Conservation (phyloP, 2,888 invertebrate genomes). For the Pristionchus mayeri region DNA sequence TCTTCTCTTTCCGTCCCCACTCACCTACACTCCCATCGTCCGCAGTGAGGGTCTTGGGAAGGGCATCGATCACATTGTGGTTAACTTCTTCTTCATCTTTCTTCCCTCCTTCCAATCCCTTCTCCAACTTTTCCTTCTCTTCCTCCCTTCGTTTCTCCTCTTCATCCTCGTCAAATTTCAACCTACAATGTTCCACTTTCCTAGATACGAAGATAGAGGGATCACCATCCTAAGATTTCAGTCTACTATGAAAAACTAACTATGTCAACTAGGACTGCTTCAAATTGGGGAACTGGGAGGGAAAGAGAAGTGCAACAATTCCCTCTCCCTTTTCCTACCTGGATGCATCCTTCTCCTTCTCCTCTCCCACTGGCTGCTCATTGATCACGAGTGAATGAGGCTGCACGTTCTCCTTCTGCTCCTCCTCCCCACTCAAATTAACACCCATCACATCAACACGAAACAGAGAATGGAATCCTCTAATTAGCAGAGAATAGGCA, state of each 20-base stretch:
- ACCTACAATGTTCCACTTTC: too few relatives aligned
- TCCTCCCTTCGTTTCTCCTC: slow-evolving; percentile 27
- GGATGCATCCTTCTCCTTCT: slow-evolving; percentile 11
- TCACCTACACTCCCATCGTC: background rate
- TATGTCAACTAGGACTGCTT: too few relatives aligned
- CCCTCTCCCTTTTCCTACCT: too few relatives aligned
- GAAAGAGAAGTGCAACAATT: too few relatives aligned
- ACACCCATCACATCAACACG: background rate
- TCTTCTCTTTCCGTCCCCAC: too few relatives aligned
- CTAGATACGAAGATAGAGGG: too few relatives aligned
- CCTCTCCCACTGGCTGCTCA: slow-evolving; percentile 42
- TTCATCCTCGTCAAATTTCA: slow-evolving; percentile 34
- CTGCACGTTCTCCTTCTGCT: slow-evolving; percentile 47
- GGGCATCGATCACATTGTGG: slow-evolving; percentile 22
- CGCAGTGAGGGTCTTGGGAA: background rate
- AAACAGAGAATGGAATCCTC: background rate
- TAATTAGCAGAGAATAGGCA: background rate
- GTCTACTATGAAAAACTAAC: too few relatives aligned
- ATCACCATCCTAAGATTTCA: too few relatives aligned
- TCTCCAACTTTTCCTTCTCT: slow-evolving; percentile 42
- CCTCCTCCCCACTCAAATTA: slow-evolving; percentile 24
- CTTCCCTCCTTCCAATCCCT: slow-evolving; percentile 32
- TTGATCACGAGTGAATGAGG: slow-evolving; percentile 43
- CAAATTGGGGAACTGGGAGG: too few relatives aligned
- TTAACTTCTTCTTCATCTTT: slow-evolving; percentile 44